Percentiles rank a stretch among this genome's conserved stretches.
Evolutionary conservation across 2,888 invertebrate genomes (phyloP).

Genomic region (Crocallis elinguaria): DNA sequence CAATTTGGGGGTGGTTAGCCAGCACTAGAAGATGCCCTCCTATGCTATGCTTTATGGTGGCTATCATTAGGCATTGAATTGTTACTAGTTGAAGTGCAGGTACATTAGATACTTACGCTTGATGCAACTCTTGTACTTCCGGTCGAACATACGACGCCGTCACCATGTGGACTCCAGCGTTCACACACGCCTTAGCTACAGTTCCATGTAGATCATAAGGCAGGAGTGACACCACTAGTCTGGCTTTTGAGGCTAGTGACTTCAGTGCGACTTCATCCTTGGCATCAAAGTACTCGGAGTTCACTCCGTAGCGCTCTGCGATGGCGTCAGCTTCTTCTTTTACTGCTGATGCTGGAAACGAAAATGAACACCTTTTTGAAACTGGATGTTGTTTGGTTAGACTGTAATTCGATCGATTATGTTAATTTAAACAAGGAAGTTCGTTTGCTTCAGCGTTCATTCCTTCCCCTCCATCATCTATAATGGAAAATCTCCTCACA

Average conservation of each 20-base stretch:
- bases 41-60: too few species aligned
- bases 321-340: constrained; percentile 95
- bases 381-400: not conserved
- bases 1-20: too few species aligned
- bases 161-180: constrained; percentile 95
- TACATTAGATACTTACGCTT: constrained; percentile 84
- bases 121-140: constrained; percentile 91
- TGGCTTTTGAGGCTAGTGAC: constrained; percentile 88
- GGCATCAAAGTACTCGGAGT: constrained; percentile 93
- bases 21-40: too few species aligned
- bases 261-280: constrained; percentile 89
- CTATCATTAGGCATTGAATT: too few species aligned
- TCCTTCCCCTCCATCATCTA: too few species aligned
- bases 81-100: too few species aligned
- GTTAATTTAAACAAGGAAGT: too few species aligned
- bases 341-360: constrained; percentile 88
- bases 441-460: too few species aligned
- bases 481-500: too few species aligned
- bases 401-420: too few species aligned
- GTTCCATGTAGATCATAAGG: constrained; percentile 96
- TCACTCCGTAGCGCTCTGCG: constrained; percentile 90
- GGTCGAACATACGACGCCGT: constrained; percentile 98
- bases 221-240: constrained; percentile 93
- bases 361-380: not conserved
- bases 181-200: constrained; percentile 94